phyloP scores from a whole-genome alignment of 1,140 invertebrate genomes.

The Platorchestia sp. region DNA sequence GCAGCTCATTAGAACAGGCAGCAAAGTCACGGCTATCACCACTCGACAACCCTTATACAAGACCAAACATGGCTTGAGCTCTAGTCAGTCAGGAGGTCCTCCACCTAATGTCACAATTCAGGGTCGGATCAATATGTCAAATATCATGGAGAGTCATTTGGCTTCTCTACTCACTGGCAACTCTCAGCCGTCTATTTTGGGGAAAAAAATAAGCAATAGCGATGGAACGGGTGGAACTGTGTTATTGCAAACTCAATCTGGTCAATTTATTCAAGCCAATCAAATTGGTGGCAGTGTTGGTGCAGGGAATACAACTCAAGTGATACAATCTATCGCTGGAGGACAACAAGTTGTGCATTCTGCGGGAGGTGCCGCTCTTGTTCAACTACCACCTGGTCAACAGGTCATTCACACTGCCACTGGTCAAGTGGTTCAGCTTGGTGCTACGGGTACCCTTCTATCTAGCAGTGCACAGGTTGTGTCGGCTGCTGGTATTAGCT shows the following conservation, averaged over 20 bases:
- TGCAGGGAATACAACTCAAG: not conserved
- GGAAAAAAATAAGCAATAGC: slow-evolving; percentile 3
- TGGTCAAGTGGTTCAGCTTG: slow-evolving; percentile 6
- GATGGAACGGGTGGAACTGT: slow-evolving; percentile 5
- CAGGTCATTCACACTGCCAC: slow-evolving; percentile 27
- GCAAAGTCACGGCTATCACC: slow-evolving; percentile 66
- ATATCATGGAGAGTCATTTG: slow-evolving; percentile 67
- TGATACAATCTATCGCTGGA: slow-evolving; percentile 26
- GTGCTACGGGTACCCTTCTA: not conserved
- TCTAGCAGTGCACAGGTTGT: not conserved
- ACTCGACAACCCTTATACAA: slow-evolving; percentile 65
- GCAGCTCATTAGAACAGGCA: slow-evolving; percentile 64
- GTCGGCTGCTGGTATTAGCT: not conserved
- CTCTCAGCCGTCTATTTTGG: not conserved
- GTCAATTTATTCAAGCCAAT: slow-evolving; percentile 13
- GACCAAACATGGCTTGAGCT: slow-evolving; percentile 57
- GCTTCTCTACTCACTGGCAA: slow-evolving; percentile 61
- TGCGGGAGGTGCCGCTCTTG: not conserved
- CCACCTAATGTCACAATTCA: slow-evolving; percentile 67
- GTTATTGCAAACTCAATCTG: slow-evolving; percentile 9
- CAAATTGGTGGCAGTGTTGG: not conserved
- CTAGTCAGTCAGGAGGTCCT: slow-evolving; percentile 61
- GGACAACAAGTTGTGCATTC: slow-evolving; percentile 36
- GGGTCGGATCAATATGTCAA: slow-evolving; percentile 66
- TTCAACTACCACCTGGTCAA: slow-evolving; percentile 31